Conservation (phyloP, 2,797 vertebrate species). For the Anabacerthia variegaticeps region DNA sequence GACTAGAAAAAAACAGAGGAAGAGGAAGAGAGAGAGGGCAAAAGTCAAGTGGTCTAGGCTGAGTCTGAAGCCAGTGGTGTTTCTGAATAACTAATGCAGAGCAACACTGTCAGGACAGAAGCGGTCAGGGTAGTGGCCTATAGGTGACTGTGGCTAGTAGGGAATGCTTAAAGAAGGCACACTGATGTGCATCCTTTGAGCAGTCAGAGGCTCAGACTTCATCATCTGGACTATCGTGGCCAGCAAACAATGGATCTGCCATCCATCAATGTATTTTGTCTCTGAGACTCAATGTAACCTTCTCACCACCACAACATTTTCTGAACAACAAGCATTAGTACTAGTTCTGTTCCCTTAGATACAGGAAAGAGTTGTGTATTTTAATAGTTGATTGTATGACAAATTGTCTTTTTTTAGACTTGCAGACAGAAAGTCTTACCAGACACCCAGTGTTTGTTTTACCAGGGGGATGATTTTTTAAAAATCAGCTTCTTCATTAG, state of each 20-base stretch:
- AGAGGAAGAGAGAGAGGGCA: neutral
- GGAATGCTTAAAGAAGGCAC: neutral
- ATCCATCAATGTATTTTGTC: neutral
- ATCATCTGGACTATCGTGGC: neutral
- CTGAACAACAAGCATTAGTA: neutral
- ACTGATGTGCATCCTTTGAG: neutral
- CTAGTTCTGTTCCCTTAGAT: neutral
- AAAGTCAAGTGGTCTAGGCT: neutral
- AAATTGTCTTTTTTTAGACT: neutral
- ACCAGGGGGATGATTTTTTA: neutral
- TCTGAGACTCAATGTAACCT: neutral
- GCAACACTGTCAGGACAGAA: neutral
- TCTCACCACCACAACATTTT: neutral
- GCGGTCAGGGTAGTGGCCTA: neutral
- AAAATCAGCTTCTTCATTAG: neutral
- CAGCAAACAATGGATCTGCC: neutral
- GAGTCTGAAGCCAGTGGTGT: neutral
- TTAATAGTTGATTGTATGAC: neutral
- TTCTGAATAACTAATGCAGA: neutral
- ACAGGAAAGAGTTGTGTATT: neutral
- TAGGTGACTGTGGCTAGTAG: neutral
- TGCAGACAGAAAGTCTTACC: neutral
- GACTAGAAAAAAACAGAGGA: neutral
- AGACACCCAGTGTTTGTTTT: neutral
- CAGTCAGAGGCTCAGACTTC: neutral